Evolutionary conservation across 2,888 invertebrate species (phyloP).

Genomic region (Schizaphis graminum): DNA sequence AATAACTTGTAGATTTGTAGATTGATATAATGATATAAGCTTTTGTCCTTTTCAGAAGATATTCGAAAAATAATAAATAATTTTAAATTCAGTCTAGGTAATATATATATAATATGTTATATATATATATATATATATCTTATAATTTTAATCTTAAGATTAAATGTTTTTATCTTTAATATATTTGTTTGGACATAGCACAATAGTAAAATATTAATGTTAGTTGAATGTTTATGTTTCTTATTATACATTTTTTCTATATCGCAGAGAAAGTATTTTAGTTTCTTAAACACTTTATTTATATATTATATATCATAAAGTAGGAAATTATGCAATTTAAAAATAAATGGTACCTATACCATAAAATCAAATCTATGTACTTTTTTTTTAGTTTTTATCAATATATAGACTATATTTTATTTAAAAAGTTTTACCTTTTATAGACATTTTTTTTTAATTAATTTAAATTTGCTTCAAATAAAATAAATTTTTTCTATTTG

Average conservation of each 20-base stretch:
- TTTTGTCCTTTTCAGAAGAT: slow-evolving; percentile 48
- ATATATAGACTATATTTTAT: background rate
- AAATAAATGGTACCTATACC: background rate
- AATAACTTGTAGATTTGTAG: slow-evolving; percentile 17
- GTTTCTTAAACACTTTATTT: background rate
- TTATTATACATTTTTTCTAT: background rate
- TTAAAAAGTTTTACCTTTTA: background rate
- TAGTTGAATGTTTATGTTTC: background rate
- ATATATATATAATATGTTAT: too few relatives aligned
- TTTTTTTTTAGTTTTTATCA: background rate
- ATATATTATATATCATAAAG: background rate
- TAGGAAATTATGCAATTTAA: background rate
- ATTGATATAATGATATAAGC: slow-evolving; percentile 63
- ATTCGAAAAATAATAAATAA: background rate
- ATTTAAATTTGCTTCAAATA: background rate
- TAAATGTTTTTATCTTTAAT: background rate
- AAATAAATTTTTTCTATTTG: background rate
- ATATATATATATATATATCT: too few relatives aligned
- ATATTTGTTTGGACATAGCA: background rate
- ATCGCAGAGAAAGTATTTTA: background rate
- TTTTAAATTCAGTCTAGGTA: background rate
- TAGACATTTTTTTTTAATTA: background rate
- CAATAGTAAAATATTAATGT: background rate
- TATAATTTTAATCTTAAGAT: background rate
- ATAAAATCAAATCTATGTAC: too few relatives aligned